Evolutionary conservation across 2,113 vertebrate genomes (phyloP), one percentile per base, ranked within the genome.

Genomic region (human (Homo sapiens)): DNA sequence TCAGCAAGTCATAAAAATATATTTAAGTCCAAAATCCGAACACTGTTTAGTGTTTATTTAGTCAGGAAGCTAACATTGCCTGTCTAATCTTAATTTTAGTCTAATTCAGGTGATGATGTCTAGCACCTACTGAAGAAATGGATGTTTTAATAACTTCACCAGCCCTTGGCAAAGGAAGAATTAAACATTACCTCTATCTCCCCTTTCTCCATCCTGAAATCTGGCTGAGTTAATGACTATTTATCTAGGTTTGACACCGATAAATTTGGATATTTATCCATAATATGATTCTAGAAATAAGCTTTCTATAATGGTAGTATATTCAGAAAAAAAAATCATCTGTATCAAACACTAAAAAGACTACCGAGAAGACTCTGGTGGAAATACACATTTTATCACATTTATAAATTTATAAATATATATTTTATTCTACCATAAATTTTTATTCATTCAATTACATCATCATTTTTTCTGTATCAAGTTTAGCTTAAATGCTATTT

Each of bases 371-470:
- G 45, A 55, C 64, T 81, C 57, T 94, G n/a, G 76, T 68, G 35
- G 50, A 81, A 80, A 91, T 38, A 25, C 8, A 13, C 25, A 48
- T 72, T 80, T 96, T 35, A 95, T n/a, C 22, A 70, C 14, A 61
- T 81, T 55, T 55, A 81, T 64, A 35, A 84, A 50, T 86, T 68
- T 38, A 80, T 45, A 64, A 92, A 50, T 76, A 88, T 40, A 52
- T 48, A 88, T 79, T 88, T 66, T 17, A 22, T 70, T 89, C 10
- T 96, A 40, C 48, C 23, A 81, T 95, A 79, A 80, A 76, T 84
- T 8, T 82, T 64, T 90, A 85, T 73, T 97, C 30, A 79, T 88
- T 91, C 57, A 88, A 93, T 70, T 45, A 81, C 13, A 66, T 64
- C 9, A 55, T 52, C 22, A 76, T 92, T 94, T 61, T 85, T 89